Percentiles rank a stretch among this genome's conserved stretches.
phyloP scores from a whole-genome alignment of 2,888 invertebrate species.

The Schrankia costaestrigalis region DNA sequence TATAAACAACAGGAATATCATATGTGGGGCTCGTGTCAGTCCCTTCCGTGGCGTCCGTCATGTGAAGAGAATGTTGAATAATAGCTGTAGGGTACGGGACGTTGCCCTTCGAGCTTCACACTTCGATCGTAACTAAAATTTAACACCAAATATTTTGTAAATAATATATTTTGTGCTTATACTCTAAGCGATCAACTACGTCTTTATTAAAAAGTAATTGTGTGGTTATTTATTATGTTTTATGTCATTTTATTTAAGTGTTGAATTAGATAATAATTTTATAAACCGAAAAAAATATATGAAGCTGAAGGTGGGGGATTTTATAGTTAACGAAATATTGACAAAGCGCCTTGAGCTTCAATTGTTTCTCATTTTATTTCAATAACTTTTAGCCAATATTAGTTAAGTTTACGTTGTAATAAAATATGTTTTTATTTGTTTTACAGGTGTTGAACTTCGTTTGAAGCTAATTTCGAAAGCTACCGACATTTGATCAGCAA shows the following conservation, averaged over 20 bases:
- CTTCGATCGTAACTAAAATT: constrained; percentile 18
- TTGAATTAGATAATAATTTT: too few relatives aligned
- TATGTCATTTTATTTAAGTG: too few relatives aligned
- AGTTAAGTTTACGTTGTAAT: too few relatives aligned
- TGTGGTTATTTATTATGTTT: too few relatives aligned
- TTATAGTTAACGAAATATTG: too few relatives aligned
- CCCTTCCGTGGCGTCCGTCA: constrained; percentile 48
- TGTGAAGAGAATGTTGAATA: constrained; percentile 43
- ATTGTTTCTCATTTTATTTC: too few relatives aligned
- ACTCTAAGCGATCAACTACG: constrained; percentile 37
- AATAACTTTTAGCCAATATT: too few relatives aligned
- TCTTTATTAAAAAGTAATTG: constrained; percentile 12
- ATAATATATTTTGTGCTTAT: constrained; percentile 12
- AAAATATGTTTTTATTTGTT: constrained; percentile 48
- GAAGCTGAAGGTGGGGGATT: too few relatives aligned
- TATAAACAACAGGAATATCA: constrained; percentile 47
- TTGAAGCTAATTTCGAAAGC: constrained; percentile 43
- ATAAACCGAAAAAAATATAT: too few relatives aligned
- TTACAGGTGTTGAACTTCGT: constrained; percentile 48
- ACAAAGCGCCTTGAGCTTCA: too few relatives aligned
- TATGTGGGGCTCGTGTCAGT: constrained; percentile 43
- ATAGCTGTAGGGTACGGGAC: constrained; percentile 58
- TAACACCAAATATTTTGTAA: constrained; percentile 4
- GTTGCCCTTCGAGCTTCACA: constrained; percentile 58
- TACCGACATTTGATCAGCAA: constrained; percentile 35